Evolutionary conservation across 2,113 vertebrate species (phyloP), one percentile per base, ranked within the genome.

Genomic region (Xenopus borealis): DNA sequence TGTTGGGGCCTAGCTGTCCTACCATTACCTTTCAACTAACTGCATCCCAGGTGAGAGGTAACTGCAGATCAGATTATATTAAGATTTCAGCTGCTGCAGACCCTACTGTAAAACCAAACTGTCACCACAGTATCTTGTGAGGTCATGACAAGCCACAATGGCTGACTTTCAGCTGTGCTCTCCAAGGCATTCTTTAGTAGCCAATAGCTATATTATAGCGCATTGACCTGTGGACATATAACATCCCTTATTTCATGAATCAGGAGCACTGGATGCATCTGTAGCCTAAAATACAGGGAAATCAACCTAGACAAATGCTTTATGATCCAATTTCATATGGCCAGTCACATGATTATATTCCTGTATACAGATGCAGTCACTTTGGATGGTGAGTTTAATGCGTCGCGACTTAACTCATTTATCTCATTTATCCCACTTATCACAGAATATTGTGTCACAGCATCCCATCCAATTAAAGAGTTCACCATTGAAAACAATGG

Each of bases 301-400:
- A n/a, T 5, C 3, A n/a, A 8, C 14, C 27, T 64, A 7, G 33
- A 65, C 71, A 76, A 55, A 69, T 55, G 66, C 66, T 57, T 53
- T 69, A 61, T 76, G 66, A 76, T 63, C 57, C n/a, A 30, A 6
- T 27, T 75, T 69, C 73, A 76, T 59, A 76, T 69, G 66, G 11
- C 53, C 27, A 58, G 16, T 76, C 59, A 69, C 73, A 76, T 40
- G 72, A 45, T 66, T 69, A 11, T 61, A 62, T 75, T 44, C 47
- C 52, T 66, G 64, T 61, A 62, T 63, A 55, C 62, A n/a, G n/a
- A n/a, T n/a, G n/a, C n/a, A n/a, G n/a, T n/a, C n/a, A n/a, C n/a
- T n/a, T n/a, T n/a, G n/a, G n/a, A n/a, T n/a, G n/a, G n/a, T n/a
- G n/a, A n/a, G n/a, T n/a, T n/a, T n/a, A n/a, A n/a, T n/a, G n/a